phyloP scores from a whole-genome alignment of 2,113 vertebrate species.

The Indicator indicator region DNA sequence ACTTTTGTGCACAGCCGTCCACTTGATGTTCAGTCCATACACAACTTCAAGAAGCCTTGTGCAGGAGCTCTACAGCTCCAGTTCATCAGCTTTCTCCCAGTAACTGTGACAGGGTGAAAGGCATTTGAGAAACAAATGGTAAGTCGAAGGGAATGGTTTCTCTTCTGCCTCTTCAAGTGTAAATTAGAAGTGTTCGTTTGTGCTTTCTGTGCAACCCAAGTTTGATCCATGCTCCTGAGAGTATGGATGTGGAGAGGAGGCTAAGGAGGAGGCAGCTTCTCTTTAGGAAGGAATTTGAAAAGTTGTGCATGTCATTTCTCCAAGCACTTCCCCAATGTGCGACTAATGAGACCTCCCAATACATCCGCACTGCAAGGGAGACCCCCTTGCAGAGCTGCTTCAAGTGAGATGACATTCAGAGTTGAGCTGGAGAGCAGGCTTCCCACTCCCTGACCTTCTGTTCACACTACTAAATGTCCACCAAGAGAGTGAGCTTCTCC shows the following conservation, averaged over 20 bases:
- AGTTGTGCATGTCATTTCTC: background rate
- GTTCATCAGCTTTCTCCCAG: constrained; percentile 54
- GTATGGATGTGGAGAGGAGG: constrained; percentile 19
- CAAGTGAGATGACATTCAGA: background rate
- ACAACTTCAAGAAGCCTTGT: constrained; percentile 46
- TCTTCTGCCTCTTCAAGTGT: constrained; percentile 67
- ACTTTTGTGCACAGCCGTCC: constrained; percentile 65
- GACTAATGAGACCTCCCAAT: constrained; percentile 43
- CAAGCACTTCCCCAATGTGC: background rate
- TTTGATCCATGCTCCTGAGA: constrained; percentile 44
- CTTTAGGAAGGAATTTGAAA: constrained; percentile 19
- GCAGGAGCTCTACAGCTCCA: constrained; percentile 34
- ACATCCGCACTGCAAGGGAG: background rate
- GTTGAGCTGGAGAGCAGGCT: background rate
- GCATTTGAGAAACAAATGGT: constrained; percentile 61
- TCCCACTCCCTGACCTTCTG: background rate
- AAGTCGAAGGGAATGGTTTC: constrained; percentile 68
- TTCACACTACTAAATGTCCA: background rate
- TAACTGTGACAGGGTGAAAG: constrained; percentile 68
- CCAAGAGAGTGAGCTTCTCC: background rate
- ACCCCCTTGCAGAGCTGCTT: background rate
- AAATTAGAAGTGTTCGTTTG: constrained; percentile 58
- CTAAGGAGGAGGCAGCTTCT: background rate
- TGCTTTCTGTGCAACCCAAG: constrained; percentile 16
- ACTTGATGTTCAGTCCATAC: constrained; percentile 70